These are phyloP conservation scores for Porites lutea DNA, from an alignment of 64 coral and sea anemone species.

Conservation along the genomic window DNA sequence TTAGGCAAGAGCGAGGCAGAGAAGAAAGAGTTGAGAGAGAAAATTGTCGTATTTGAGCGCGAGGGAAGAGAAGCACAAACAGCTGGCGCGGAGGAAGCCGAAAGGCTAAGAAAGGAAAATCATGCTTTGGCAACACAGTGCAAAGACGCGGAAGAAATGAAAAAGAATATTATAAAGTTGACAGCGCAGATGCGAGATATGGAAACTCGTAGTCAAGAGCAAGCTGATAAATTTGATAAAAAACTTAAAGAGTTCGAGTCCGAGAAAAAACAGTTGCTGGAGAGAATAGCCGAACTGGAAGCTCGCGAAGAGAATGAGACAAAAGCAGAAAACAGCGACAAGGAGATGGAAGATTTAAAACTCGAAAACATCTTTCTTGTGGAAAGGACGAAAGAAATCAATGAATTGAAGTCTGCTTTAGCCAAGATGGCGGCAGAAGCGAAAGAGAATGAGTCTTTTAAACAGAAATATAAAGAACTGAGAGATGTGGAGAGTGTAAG, in stretches of 20 bases:
- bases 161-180: constrained; percentile 72
- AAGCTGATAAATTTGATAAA: constrained; percentile 46
- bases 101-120: constrained; percentile 73
- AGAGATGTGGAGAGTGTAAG: constrained; percentile 36
- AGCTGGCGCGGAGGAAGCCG: constrained; percentile 21
- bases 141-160: constrained; percentile 82
- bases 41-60: constrained; percentile 36
- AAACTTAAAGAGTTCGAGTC: constrained; percentile 39
- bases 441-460: constrained; percentile 37
- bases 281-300: constrained; percentile 57
- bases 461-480: constrained; percentile 35
- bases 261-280: constrained; percentile 62
- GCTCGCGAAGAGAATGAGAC: not conserved
- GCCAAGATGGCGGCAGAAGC: constrained; percentile 40
- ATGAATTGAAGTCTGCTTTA: constrained; percentile 66
- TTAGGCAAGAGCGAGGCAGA: constrained; percentile 42
- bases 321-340: constrained; percentile 35
- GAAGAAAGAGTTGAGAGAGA: constrained; percentile 59
- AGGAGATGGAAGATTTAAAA: constrained; percentile 73
- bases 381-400: constrained; percentile 63
- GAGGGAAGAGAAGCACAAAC: constrained; percentile 54
- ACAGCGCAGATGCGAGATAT: constrained; percentile 77
- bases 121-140: constrained; percentile 47
- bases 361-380: constrained; percentile 45
- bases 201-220: constrained; percentile 43